A percentile compares a stretch with the other conserved stretches of the same genome.
Conservation (phyloP, 2,888 invertebrate species). For the Rhynchonema sp. region DNA sequence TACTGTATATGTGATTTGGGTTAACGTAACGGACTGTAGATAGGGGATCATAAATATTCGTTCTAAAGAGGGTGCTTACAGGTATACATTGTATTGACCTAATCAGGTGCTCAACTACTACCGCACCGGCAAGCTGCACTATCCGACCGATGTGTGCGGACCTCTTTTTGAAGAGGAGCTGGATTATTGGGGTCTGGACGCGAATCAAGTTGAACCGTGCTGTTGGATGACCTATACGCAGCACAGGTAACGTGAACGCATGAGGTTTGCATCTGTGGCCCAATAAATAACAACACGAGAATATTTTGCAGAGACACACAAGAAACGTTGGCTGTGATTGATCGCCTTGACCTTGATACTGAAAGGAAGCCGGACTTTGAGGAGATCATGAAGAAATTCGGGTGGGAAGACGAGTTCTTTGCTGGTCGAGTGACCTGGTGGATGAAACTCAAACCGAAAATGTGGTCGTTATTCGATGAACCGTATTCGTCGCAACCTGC, state of each 20-base stretch:
- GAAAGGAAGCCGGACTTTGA: constrained; percentile 90
- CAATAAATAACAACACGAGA: no score
- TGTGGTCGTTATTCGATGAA: constrained; percentile 97
- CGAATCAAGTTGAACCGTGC: constrained; percentile 97
- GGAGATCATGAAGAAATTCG: constrained; percentile 67
- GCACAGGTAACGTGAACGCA: constrained; percentile 47
- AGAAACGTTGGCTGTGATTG: constrained; percentile 89
- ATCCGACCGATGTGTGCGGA: constrained; percentile 95
- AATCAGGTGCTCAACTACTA: constrained; percentile 85
- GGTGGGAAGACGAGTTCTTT: constrained; percentile 83
- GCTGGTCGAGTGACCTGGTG: constrained; percentile 38
- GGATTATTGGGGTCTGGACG: constrained; percentile 92
- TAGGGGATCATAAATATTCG: no score
- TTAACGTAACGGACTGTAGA: no score
- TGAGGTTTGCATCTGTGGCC: no score
- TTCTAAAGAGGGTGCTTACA: no score
- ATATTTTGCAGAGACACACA: constrained; percentile 60
- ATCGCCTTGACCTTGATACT: constrained; percentile 87
- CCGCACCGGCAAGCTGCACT: constrained; percentile 64
- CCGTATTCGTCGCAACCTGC: constrained; percentile 93
- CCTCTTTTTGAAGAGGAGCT: constrained; percentile 96
- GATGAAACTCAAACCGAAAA: constrained; percentile 87
- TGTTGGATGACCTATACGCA: constrained; percentile 95
- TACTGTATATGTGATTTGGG: no score
- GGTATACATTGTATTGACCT: no score